Conservation (phyloP, 2,888 invertebrate species). For the Papilio protenor region DNA sequence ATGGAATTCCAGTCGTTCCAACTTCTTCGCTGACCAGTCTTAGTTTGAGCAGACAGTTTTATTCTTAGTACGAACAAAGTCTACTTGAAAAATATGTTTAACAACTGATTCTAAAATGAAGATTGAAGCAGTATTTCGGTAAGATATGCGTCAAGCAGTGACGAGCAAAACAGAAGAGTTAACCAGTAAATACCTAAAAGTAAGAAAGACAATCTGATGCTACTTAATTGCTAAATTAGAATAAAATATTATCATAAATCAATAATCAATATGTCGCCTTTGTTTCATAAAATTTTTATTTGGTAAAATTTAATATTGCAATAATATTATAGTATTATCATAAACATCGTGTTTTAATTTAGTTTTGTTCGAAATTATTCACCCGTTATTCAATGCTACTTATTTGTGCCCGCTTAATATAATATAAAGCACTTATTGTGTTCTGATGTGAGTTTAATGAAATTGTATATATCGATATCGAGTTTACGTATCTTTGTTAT, state of each 20-base stretch:
- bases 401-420: neutral
- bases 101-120: neutral
- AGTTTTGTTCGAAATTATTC: neutral
- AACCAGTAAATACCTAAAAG: no score
- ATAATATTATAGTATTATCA: neutral
- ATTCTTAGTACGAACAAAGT: neutral
- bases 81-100: neutral
- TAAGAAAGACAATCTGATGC: no score
- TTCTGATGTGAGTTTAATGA: neutral
- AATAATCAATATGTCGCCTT: neutral
- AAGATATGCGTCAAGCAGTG: neutral
- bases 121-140: neutral
- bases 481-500: slow-evolving; percentile 5
- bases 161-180: no score
- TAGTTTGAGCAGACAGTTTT: slow-evolving; percentile 5
- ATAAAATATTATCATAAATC: neutral
- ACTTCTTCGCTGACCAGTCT: slow-evolving; percentile 20
- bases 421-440: neutral
- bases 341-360: neutral
- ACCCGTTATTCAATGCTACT: neutral
- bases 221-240: no score
- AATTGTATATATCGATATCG: neutral
- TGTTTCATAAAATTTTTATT: no score
- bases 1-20: slow-evolving; percentile 9
- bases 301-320: neutral